Evolutionary conservation across 2,888 invertebrate genomes (phyloP), one percentile per base, ranked within the genome.

Genomic region (Selenia dentaria): DNA sequence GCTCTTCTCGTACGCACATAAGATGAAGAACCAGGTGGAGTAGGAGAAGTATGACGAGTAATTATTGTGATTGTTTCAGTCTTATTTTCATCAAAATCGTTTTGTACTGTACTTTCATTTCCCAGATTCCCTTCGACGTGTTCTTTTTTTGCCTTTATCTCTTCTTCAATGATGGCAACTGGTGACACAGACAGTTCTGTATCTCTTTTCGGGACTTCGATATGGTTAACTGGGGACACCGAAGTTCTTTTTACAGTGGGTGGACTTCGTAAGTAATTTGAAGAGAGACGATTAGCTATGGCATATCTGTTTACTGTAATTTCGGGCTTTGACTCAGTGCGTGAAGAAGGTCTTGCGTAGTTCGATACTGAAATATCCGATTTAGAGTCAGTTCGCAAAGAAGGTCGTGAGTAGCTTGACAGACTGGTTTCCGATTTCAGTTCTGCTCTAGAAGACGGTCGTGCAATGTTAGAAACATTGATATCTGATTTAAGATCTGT

Each of bases 41-140:
- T 95, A 0, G 96, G 96, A 10, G 96, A 96, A 0, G 96, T 96
- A 16, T 94, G 94, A 46, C 96, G 91, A 0, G 95, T 95, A 2
- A 95, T 91, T 36, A 96, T 93, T 2, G 91, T 91, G 2, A 96
- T 74, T 2, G 93, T 84, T 70, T 86, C 87, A 57, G 69, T 73
- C 38, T 79, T 81, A 62, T 74, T 62, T 40, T 77, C 71, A 40
- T 74, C 67, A 38, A 61, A 13, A 13, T 46, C 25, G 41, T 25
- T 27, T 10, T 20, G 24, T 4, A 2, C n/a, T 2, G 3, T 12
- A 13, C 5, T 22, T 29, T 33, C 37, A 14, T 25, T 6, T 16
- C n/a, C 1, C 12, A 2, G 0, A 13, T 32, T 34, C 37, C 29
- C 11, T 3, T 28, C 12, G 2, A 25, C 3, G 2, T 10, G n/a